phyloP scores from a whole-genome alignment of 2,888 invertebrate species.

The Prosapia bicincta region DNA sequence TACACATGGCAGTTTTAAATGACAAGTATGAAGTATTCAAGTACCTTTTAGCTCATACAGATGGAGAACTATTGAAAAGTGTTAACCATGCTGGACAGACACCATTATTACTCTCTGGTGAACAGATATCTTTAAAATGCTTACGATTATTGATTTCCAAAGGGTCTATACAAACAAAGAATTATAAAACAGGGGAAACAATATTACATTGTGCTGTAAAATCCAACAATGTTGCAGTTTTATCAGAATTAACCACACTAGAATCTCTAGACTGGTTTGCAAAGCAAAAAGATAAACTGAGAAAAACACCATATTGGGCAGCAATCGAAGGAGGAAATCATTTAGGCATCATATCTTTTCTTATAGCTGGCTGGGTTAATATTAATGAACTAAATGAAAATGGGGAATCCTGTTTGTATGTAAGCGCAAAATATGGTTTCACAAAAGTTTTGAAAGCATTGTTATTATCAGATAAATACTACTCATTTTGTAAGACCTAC shows the following conservation, averaged over 20 bases:
- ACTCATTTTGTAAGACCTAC: slow-evolving; percentile 1
- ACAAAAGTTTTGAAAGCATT: slow-evolving; percentile 4
- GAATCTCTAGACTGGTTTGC: slow-evolving; percentile 6
- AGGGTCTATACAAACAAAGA: background rate
- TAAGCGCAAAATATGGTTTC: slow-evolving; percentile 7
- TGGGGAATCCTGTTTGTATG: slow-evolving; percentile 8
- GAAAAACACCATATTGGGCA: slow-evolving; percentile 11
- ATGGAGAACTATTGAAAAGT: background rate
- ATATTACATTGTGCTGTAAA: background rate
- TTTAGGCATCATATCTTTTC: background rate
- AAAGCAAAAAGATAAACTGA: background rate
- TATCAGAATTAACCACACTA: background rate
- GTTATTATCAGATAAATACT: slow-evolving; percentile 9
- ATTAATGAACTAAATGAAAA: slow-evolving; percentile 3
- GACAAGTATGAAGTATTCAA: background rate
- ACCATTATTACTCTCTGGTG: slow-evolving; percentile 3
- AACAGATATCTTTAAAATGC: background rate
- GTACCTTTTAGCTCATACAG: background rate
- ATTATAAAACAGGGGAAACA: background rate
- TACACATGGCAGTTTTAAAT: slow-evolving; percentile 7
- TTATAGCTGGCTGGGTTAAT: background rate
- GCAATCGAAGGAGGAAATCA: slow-evolving; percentile 10
- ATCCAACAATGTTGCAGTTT: background rate
- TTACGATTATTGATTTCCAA: background rate
- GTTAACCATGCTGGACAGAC: background rate